A percentile compares a stretch with the other conserved stretches of the same genome.
phyloP scores from a whole-genome alignment of 2,888 invertebrate genomes.

The Micropterix aruncella region DNA sequence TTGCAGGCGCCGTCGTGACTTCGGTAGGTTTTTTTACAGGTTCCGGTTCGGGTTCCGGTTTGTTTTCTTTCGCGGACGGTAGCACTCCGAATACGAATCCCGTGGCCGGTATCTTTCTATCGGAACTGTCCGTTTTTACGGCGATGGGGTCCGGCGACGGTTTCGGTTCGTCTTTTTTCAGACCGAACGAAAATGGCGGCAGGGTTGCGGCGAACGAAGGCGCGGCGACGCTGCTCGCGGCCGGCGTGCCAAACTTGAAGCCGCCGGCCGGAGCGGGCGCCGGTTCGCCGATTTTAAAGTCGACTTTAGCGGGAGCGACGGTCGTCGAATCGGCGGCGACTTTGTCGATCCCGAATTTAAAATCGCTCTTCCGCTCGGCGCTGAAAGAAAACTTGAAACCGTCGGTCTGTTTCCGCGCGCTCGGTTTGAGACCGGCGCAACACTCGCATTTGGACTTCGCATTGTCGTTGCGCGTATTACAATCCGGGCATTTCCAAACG shows the following conservation, averaged over 20 bases:
- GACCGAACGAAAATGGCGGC: background rate
- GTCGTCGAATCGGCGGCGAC: background rate
- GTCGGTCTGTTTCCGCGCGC: background rate
- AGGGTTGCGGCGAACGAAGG: background rate
- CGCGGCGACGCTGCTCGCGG: background rate
- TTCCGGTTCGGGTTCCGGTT: too few relatives aligned
- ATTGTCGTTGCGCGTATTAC: background rate
- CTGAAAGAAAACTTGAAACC: background rate
- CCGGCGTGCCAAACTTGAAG: background rate
- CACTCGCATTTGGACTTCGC: background rate
- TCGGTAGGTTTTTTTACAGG: background rate
- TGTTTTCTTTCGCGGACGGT: too few relatives aligned
- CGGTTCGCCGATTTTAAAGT: background rate
- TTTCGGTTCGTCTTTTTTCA: background rate
- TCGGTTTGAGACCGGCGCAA: background rate
- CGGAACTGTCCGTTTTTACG: background rate
- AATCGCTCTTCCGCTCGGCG: background rate
- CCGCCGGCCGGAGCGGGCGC: background rate
- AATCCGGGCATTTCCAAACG: background rate
- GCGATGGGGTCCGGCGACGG: background rate
- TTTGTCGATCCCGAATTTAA: background rate
- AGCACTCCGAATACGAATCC: background rate
- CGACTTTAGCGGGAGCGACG: background rate
- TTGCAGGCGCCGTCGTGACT: background rate
- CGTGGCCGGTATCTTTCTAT: background rate